Conservation (phyloP, 2,113 vertebrate species). For the Leucopsar rothschildi region DNA sequence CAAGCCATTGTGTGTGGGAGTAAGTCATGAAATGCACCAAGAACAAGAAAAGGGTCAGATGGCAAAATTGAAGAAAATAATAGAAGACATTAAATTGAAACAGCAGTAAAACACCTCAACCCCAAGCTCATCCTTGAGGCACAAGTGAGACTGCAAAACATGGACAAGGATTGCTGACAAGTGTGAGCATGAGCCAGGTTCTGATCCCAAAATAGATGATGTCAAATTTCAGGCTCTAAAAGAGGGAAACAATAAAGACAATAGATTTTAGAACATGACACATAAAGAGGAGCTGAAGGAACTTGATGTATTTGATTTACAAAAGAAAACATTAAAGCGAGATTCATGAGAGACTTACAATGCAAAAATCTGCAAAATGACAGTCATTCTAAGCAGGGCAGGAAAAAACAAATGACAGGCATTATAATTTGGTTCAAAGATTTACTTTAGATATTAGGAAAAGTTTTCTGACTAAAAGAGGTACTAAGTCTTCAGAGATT, state of each 20-base stretch:
- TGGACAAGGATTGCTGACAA: not conserved
- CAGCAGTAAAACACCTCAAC: not conserved
- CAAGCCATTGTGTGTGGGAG: not conserved
- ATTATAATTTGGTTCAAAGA: constrained; percentile 11
- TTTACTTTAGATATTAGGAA: constrained; percentile 27
- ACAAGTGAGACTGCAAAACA: not conserved
- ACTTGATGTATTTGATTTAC: constrained; percentile 22
- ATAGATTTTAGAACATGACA: constrained; percentile 9
- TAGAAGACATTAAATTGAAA: not conserved
- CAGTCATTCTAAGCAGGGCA: not conserved
- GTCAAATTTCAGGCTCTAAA: not conserved
- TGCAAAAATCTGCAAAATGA: constrained; percentile 26
- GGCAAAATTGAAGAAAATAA: not conserved
- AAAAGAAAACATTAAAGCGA: constrained; percentile 15
- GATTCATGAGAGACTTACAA: not conserved
- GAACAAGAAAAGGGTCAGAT: not conserved
- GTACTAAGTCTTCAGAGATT: not conserved
- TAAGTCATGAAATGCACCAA: not conserved
- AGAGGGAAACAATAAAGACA: constrained; percentile 8
- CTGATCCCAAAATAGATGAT: constrained; percentile 9
- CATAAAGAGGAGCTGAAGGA: constrained; percentile 2
- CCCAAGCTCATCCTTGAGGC: not conserved
- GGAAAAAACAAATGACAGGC: not conserved
- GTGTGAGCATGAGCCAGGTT: not conserved
- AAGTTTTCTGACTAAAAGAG: constrained; percentile 17